Base-by-base conservation (phyloP, 2,888 invertebrate species). In the Nomada goodeniana region DNA sequence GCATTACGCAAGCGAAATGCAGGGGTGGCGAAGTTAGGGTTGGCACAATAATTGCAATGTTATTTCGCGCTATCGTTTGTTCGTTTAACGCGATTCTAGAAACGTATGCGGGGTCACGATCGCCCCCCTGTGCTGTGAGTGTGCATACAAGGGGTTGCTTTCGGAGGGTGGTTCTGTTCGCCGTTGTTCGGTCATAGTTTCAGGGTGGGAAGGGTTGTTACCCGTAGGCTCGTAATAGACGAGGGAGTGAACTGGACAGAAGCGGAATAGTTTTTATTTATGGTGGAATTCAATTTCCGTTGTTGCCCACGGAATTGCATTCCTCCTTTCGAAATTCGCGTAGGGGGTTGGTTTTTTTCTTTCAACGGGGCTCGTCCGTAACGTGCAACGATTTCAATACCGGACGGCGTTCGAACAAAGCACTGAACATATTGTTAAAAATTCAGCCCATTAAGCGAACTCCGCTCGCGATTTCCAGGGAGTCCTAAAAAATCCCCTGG, bases 91-190 rank as follows among this genome's bases (percentile, higher is more conserved):
- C 68, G 77, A 87, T 87, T 84, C 80, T 78, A 72, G 76, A 53
- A 86, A 50, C 87, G 86, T 87, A 86, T 86, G 87, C 82, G 74
- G 42, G 72, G 80, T 85, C 87, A 87, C 84, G 84, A 87, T 77
- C 78, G 26, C 44, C 55, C 23, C 23, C 65, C 20, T 10, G 26
- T 20, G n/a, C 60, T 63, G 50, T 15, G 26, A 50, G 29, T 59
- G 13, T 47, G 52, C 13, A 53, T 29, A 64, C 68, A 52, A 42
- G 57, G 59, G 65, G 52, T 59, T 26, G 57, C 15, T 52, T n/a
- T 20, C 13, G 44, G 52, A 53, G 69, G 52, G 23, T 44, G n/a
- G 47, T 1, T 23, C 15, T 29, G 61, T 57, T 57, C 50, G 64
- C 53, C 69, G 68, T 42, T 42, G 13, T 55, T 53, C 44, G 44